A percentile compares a stretch with the other conserved stretches of the same genome.
Conservation (phyloP, 2,113 vertebrate species). For the Mugil cephalus region DNA sequence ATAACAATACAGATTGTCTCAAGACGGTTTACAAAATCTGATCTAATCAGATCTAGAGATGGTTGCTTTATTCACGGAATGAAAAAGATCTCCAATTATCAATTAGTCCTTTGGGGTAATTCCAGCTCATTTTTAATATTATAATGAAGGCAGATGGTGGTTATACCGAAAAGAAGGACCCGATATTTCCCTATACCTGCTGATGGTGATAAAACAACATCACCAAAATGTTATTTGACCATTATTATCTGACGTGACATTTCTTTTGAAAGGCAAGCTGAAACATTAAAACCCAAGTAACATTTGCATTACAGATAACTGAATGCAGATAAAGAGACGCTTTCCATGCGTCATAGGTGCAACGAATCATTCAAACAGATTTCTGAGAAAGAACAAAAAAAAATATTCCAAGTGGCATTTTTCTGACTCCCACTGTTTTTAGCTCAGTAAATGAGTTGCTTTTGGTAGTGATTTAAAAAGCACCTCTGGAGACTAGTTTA, state of each 20-base stretch:
- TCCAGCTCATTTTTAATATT: too few relatives aligned
- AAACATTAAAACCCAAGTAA: neutral
- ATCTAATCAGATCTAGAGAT: too few relatives aligned
- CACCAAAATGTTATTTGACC: neutral
- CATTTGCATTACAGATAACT: neutral
- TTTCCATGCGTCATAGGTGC: neutral
- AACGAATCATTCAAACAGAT: neutral
- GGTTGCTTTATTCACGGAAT: too few relatives aligned
- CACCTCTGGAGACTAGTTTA: neutral
- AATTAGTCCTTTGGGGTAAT: too few relatives aligned
- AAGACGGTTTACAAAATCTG: too few relatives aligned
- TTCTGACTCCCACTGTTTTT: neutral
- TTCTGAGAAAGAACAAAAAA: neutral
- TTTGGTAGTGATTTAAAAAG: neutral
- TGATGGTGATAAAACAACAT: neutral
- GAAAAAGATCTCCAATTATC: too few relatives aligned
- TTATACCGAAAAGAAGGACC: neutral
- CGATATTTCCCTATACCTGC: neutral
- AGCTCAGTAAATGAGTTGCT: neutral
- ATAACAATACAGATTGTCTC: too few relatives aligned
- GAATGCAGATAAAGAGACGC: neutral
- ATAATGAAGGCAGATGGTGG: too few relatives aligned
- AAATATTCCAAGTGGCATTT: neutral
- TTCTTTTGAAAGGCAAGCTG: constrained; percentile 5
- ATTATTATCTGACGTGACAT: constrained; percentile 5